These are phyloP conservation scores for Smutsia gigantea DNA, from an alignment of 2,797 vertebrate genomes.

Conservation along the genomic window DNA sequence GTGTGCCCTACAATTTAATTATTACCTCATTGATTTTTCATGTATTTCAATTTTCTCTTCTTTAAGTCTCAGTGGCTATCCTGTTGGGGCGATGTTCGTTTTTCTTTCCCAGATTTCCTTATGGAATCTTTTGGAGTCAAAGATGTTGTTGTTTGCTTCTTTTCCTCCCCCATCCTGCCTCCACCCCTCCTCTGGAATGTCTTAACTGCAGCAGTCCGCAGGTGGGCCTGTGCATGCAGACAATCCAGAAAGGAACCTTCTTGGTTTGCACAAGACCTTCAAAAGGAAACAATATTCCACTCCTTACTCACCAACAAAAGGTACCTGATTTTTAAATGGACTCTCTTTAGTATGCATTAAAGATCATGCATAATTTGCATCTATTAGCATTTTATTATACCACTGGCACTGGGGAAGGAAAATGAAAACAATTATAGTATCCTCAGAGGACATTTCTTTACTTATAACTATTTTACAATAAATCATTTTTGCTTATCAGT, in stretches of 20 bases:
- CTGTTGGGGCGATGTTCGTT: slow-evolving; percentile 83
- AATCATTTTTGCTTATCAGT: slow-evolving; percentile 83
- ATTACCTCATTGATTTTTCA: slow-evolving; percentile 91
- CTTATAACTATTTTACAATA: slow-evolving; percentile 85
- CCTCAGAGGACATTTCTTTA: slow-evolving; percentile 86
- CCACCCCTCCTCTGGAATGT: slow-evolving; percentile 69
- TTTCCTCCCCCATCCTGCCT: neutral
- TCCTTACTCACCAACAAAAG: slow-evolving; percentile 81
- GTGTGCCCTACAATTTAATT: slow-evolving; percentile 87
- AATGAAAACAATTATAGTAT: slow-evolving; percentile 88
- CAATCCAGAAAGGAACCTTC: slow-evolving; percentile 52
- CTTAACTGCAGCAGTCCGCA: slow-evolving; percentile 69
- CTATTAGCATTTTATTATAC: slow-evolving; percentile 91
- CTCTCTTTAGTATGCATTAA: slow-evolving; percentile 87
- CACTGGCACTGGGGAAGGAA: slow-evolving; percentile 81
- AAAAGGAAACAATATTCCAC: slow-evolving; percentile 76
- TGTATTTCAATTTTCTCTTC: slow-evolving; percentile 89
- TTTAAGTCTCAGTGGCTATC: slow-evolving; percentile 83
- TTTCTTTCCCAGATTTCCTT: slow-evolving; percentile 84
- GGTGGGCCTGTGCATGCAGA: slow-evolving; percentile 67
- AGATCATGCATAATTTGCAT: slow-evolving; percentile 90
- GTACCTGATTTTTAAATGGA: slow-evolving; percentile 82
- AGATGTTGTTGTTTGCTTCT: slow-evolving; percentile 77
- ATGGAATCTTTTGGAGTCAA: slow-evolving; percentile 84
- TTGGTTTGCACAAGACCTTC: slow-evolving; percentile 65